Conservation (phyloP, 1,140 invertebrate genomes). For the Caenorhabditis briggsae region DNA sequence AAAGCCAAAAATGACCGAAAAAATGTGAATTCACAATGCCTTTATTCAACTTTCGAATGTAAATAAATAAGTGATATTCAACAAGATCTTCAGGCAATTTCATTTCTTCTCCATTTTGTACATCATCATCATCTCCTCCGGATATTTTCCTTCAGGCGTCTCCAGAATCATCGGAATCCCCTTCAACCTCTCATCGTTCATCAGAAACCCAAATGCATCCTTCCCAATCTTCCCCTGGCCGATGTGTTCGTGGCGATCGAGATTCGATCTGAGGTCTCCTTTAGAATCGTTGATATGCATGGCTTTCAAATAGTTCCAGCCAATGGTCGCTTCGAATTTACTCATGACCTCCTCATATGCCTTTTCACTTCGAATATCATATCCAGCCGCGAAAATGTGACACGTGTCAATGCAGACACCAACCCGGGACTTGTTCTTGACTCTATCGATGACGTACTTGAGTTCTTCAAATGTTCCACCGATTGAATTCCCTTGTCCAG, state of each 20-base stretch:
- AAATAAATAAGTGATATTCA: background rate
- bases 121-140: conserved; percentile 76
- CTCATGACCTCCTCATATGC: conserved; percentile 79
- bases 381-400: conserved; percentile 81
- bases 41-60: too few relatives aligned
- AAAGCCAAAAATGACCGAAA: too few relatives aligned
- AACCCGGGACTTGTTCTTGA: conserved; percentile 80
- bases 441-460: conserved; percentile 79
- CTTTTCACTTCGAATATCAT: conserved; percentile 79
- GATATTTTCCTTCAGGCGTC: conserved; percentile 78
- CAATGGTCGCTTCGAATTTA: conserved; percentile 80
- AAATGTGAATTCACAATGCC: too few relatives aligned
- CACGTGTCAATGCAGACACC: conserved; percentile 81
- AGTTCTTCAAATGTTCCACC: conserved; percentile 80
- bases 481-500: conserved; percentile 80
- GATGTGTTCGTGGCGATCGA: conserved; percentile 81
- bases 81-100: background rate
- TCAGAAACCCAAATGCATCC: conserved; percentile 78
- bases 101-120: conserved; percentile 67
- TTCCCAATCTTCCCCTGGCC: conserved; percentile 80
- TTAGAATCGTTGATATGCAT: conserved; percentile 81
- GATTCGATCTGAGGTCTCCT: conserved; percentile 79
- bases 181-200: conserved; percentile 79
- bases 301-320: conserved; percentile 80
- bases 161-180: conserved; percentile 81